These are phyloP conservation scores for Balanococcus diminutus DNA, from an alignment of 2,888 invertebrate genomes.

Conservation along the genomic window DNA sequence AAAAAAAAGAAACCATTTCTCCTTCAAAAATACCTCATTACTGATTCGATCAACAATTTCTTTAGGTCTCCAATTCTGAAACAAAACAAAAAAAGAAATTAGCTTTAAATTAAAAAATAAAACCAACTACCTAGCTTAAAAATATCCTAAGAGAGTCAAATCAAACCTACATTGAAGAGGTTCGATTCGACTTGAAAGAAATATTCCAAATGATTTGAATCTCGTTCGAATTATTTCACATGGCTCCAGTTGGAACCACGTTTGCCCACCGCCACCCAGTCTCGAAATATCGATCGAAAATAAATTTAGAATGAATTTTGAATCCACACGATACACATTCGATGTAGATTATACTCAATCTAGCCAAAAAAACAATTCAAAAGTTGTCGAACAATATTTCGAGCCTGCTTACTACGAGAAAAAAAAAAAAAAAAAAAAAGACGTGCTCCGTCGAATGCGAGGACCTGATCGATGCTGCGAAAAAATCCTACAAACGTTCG, in stretches of 20 bases:
- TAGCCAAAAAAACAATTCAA: background rate
- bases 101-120: background rate
- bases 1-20: background rate
- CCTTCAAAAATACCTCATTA: background rate
- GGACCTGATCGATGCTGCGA: background rate
- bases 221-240: conserved; percentile 25
- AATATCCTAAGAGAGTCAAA: background rate
- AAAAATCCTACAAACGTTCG: background rate
- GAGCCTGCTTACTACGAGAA: conserved; percentile 52
- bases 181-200: background rate
- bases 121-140: background rate
- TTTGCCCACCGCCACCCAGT: conserved; percentile 55
- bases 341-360: background rate
- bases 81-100: background rate
- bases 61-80: background rate
- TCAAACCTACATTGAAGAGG: background rate
- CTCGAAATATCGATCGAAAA: conserved; percentile 36
- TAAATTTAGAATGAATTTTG: background rate
- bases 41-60: background rate
- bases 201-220: background rate
- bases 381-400: conserved; percentile 12
- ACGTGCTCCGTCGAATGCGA: background rate
- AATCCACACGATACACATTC: background rate
- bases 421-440: background rate
- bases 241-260: conserved; percentile 44